A percentile compares a stretch with the other conserved stretches of the same genome.
Conservation (phyloP, 2,888 invertebrate genomes). For the Nebria salina region DNA sequence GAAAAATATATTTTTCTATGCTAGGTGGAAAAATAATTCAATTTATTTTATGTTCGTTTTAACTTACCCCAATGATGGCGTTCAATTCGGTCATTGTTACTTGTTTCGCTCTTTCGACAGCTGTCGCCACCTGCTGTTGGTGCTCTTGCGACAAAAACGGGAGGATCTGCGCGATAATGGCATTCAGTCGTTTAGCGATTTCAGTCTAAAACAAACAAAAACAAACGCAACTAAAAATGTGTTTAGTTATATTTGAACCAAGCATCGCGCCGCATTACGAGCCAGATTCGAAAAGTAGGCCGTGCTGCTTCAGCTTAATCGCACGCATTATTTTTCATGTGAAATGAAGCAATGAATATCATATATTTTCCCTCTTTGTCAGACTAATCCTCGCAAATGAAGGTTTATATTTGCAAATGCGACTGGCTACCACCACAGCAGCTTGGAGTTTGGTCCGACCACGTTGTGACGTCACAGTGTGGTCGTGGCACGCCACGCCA, state of each 20-base stretch:
- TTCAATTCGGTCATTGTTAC: conserved; percentile 97
- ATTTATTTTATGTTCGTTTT: background rate
- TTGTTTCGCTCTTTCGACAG: conserved; percentile 97
- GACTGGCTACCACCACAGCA: conserved; percentile 28
- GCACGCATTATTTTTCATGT: no score
- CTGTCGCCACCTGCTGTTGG: conserved; percentile 95
- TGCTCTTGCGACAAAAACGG: conserved; percentile 97
- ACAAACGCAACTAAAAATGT: conserved; percentile 4
- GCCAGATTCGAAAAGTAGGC: no score
- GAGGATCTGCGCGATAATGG: conserved; percentile 94
- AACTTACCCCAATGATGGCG: conserved; percentile 95
- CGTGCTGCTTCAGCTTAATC: no score
- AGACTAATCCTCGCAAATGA: background rate
- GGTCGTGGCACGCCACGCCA: conserved; percentile 14
- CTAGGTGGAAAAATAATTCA: background rate
- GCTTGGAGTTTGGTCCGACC: conserved; percentile 20
- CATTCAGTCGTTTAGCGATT: conserved; percentile 96
- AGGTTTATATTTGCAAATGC: conserved; percentile 32
- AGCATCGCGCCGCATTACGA: no score
- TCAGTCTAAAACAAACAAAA: conserved; percentile 82
- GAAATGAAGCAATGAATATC: no score
- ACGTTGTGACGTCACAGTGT: conserved; percentile 33
- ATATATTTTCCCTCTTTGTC: background rate
- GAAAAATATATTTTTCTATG: conserved; percentile 38
- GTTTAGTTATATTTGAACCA: no score